These are phyloP conservation scores for Hemiprocne comata DNA, from an alignment of 2,113 vertebrate genomes.

Conservation along the genomic window DNA sequence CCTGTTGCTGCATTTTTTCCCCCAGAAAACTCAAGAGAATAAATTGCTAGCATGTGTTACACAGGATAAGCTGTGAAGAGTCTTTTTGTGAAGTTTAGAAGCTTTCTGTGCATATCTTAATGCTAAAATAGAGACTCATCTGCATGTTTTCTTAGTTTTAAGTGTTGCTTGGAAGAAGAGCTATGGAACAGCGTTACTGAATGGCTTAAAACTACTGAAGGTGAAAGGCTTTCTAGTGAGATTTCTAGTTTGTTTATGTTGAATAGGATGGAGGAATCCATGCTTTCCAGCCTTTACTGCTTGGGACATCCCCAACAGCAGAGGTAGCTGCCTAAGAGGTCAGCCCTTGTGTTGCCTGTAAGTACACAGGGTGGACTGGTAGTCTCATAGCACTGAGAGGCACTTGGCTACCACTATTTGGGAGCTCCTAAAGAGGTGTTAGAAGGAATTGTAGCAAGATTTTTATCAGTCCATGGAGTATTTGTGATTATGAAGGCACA, in stretches of 20 bases:
- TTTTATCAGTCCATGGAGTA: background rate
- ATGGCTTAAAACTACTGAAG: background rate
- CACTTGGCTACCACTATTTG: background rate
- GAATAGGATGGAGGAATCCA: background rate
- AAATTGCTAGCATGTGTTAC: background rate
- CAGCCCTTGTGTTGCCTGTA: accelerated
- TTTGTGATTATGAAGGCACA: background rate
- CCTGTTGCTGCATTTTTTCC: background rate
- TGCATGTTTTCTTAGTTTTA: background rate
- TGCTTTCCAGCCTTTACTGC: background rate
- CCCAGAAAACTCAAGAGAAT: background rate
- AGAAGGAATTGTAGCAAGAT: background rate
- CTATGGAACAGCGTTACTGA: background rate
- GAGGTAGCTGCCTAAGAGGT: background rate
- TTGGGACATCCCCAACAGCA: background rate
- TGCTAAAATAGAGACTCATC: background rate
- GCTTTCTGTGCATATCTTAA: background rate
- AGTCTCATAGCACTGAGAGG: background rate
- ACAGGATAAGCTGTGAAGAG: background rate
- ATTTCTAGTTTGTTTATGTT: background rate
- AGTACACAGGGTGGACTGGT: accelerated
- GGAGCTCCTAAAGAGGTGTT: background rate
- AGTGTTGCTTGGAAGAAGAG: background rate
- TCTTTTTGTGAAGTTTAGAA: background rate
- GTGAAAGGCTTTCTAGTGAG: background rate